Evolutionary conservation across 1,140 invertebrate genomes (phyloP), one percentile per base, ranked within the genome.

Genomic region (Sminthurinus signatus): DNA sequence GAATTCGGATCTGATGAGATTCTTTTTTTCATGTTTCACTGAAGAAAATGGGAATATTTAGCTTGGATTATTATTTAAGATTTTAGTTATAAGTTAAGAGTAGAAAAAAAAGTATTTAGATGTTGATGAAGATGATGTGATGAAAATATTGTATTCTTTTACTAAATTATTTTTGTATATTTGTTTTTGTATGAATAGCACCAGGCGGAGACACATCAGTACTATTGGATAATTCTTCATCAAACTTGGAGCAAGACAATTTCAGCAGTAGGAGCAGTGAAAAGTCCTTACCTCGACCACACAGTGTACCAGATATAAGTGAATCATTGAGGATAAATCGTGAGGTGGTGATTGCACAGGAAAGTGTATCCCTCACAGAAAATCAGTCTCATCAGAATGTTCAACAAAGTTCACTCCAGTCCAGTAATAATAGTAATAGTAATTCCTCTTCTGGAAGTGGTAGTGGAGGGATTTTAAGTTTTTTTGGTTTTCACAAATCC

Each of bases 401-500:
- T 10, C 23, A 8, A 43, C 31, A 44, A 55, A 42, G 23, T 46
- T 17, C 42, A 29, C 21, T n/a, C 29, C 58, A 23, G 15, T 64
- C 60, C 43, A 43, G 23, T 63, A 54, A 65, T 14, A 55, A 31
- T 12, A 36, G 28, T n/a, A 62, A 39, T 62, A 51, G 19, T 36
- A 27, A 27, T 25, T 28, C 23, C 12, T 56, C 54, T 21, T 43
- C 29, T n/a, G 27, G 5, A 8, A 36, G 42, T 25, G 21, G 32
- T 43, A 36, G 28, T 28, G 60, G 62, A 17, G 70, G 70, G 17
- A 51, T 71, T 60, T 51, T 71, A 4, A 68, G 66, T 60, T 68
- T 71, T 36, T 61, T 71, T 23, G 66, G 70, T 46, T 71, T 71
- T 52, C 65, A 61, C 46, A 68, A 68, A 48, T 66, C 70, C 12